Percentiles rank a stretch among this genome's conserved stretches.
Evolutionary conservation across 1,140 invertebrate genomes (phyloP).

Genomic region (Oedothorax gibbosus): DNA sequence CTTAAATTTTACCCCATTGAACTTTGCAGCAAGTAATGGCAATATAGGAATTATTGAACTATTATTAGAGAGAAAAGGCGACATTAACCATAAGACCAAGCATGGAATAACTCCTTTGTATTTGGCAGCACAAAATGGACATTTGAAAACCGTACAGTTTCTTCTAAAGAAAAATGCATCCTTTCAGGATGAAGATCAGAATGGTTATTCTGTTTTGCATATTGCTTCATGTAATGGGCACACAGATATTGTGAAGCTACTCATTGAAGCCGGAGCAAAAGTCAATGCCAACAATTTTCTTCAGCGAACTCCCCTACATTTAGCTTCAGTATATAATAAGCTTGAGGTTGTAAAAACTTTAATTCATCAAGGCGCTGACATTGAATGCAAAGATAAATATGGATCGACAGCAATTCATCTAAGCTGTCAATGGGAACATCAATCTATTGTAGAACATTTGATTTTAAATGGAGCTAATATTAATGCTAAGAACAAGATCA

Average conservation of each 20-base stretch:
- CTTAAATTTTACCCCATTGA: constrained; percentile 77
- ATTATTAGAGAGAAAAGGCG: constrained; percentile 81
- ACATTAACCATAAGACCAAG: constrained; percentile 80
- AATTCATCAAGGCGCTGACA: not conserved
- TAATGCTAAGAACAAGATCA: not conserved
- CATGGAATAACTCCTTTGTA: constrained; percentile 13
- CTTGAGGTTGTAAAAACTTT: constrained; percentile 11
- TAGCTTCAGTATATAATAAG: not conserved
- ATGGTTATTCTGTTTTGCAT: constrained; percentile 4
- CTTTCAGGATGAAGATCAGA: not conserved
- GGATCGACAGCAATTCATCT: constrained; percentile 10
- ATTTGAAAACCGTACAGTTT: not conserved
- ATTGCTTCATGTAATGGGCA: not conserved
- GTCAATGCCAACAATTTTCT: not conserved
- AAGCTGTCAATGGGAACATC: not conserved
- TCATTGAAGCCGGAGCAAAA: constrained; percentile 4
- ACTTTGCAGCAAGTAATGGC: constrained; percentile 85
- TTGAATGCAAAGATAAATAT: not conserved
- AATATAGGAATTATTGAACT: constrained; percentile 93
- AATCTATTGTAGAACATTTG: constrained; percentile 3
- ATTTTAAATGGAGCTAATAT: constrained; percentile 7
- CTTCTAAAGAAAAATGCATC: not conserved
- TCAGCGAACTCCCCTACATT: constrained; percentile 9
- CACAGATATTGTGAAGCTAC: constrained; percentile 11
- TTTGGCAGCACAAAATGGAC: not conserved